phyloP scores from a whole-genome alignment of 2,113 vertebrate species.

The Apodemus speciosus region DNA sequence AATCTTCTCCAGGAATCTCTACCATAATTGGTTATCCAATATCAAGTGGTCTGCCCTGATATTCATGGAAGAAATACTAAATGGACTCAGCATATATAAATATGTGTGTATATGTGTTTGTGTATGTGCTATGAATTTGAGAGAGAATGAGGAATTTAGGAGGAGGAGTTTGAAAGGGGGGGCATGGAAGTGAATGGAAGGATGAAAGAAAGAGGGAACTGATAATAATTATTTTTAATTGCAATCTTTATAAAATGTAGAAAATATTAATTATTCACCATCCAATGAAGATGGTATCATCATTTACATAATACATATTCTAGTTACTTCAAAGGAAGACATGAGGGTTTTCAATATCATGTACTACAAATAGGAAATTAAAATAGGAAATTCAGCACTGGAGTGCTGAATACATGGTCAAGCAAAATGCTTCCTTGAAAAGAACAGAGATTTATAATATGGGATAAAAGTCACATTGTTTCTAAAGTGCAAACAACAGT shows the following conservation, averaged over 20 bases:
- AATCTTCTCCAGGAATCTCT: background rate
- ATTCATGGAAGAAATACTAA: background rate
- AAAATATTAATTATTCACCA: background rate
- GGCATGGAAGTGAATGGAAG: background rate
- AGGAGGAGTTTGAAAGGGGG: background rate
- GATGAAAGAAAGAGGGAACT: background rate
- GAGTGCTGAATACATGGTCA: too few species aligned
- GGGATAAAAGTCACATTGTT: background rate
- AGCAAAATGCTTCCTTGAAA: too few species aligned
- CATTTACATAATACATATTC: background rate
- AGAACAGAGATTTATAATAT: background rate
- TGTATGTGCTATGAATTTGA: background rate
- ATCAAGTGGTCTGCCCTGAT: background rate
- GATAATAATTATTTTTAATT: background rate
- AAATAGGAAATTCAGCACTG: too few species aligned
- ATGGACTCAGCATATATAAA: background rate
- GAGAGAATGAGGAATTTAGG: too few species aligned
- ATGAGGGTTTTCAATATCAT: background rate
- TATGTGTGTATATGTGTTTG: background rate
- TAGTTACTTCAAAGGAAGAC: background rate
- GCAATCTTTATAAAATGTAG: background rate
- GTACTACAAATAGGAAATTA: too few species aligned
- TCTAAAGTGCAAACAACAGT: background rate
- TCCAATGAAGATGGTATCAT: background rate
- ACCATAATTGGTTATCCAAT: background rate